These are phyloP conservation scores for Microctonus aethiopoides DNA, from an alignment of 2,888 invertebrate genomes.

Conservation along the genomic window DNA sequence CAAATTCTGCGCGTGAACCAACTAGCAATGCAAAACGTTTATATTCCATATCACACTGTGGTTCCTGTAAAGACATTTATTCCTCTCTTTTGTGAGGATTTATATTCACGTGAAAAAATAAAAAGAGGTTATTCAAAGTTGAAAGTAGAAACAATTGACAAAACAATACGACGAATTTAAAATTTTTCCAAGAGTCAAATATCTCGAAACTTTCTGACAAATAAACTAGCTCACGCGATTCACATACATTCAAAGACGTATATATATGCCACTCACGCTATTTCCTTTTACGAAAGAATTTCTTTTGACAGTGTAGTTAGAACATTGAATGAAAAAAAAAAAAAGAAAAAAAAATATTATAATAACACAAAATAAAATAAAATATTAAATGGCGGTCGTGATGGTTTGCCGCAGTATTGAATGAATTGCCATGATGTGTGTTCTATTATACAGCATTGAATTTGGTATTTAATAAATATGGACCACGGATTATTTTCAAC, in stretches of 20 bases:
- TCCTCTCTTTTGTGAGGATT: not conserved
- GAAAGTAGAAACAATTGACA: too few species aligned
- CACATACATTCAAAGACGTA: too few species aligned
- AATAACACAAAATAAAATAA: not conserved
- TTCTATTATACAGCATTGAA: constrained; percentile 21
- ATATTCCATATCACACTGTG: not conserved
- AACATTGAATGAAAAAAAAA: not conserved
- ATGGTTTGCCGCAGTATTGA: constrained; percentile 11
- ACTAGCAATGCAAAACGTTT: not conserved
- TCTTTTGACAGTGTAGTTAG: not conserved
- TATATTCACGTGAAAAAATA: too few species aligned
- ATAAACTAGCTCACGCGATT: constrained; percentile 16
- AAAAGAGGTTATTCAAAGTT: too few species aligned
- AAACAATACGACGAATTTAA: too few species aligned
- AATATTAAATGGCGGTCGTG: not conserved
- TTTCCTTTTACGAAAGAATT: constrained; percentile 12
- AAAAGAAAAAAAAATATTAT: not conserved
- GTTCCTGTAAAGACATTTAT: not conserved
- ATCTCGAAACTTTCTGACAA: not conserved
- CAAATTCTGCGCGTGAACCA: constrained; percentile 27
- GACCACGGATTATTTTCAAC: constrained; percentile 43
- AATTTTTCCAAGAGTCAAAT: constrained; percentile 19
- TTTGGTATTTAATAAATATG: constrained; percentile 54
- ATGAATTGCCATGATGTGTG: constrained; percentile 4
- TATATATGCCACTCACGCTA: constrained; percentile 9